Evolutionary conservation across 2,888 invertebrate species (phyloP), one percentile per base, ranked within the genome.

Genomic region (Dasysyrphus albostriatus): DNA sequence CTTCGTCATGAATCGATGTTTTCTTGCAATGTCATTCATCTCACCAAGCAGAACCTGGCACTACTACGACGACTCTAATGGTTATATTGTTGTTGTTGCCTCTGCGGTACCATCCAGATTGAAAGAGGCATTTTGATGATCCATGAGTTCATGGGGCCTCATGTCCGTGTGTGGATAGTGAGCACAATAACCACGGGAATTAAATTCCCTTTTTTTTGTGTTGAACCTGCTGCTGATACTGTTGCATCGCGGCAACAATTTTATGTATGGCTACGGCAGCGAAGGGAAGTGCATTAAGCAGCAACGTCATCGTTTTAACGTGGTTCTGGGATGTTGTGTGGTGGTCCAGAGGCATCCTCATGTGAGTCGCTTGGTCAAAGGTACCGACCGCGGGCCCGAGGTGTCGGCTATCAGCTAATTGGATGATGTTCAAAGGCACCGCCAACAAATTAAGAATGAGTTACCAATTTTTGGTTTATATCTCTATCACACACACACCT

Each of bases 391-490:
- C 81, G 88, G 88, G 91, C 92, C 91, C 89, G 88, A 92, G 92
- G 92, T 92, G 92, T 93, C 93, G 92, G 92, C 91, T 91, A 90
- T 91, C 90, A 92, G 92, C 92, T 92, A 92, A 92, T 92, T 92
- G 92, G 92, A 93, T 91, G 92, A 90, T 90, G 90, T 92, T 93
- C 93, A 92, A 92, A 93, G 92, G 89, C 83, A 90, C 92, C 93
- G 93, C 91, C 91, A 91, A 90, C 92, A 91, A 91, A 91, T 91
- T 91, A 91, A 92, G 91, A 91, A 90, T 91, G 90, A 91, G 91
- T 91, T 91, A 91, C 91, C 91, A 91, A 91, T 91, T 91, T 92
- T 90, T 91, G 90, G 90, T 90, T 91, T 92, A 91, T 91, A 92
- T 91, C 92, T 92, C 91, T 91, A 91, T 91, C 90, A 89, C 88